A percentile compares a stretch with the other conserved stretches of the same genome.
phyloP scores from a whole-genome alignment of 2,797 vertebrate genomes.

The Phaenicophaeus curvirostris region DNA sequence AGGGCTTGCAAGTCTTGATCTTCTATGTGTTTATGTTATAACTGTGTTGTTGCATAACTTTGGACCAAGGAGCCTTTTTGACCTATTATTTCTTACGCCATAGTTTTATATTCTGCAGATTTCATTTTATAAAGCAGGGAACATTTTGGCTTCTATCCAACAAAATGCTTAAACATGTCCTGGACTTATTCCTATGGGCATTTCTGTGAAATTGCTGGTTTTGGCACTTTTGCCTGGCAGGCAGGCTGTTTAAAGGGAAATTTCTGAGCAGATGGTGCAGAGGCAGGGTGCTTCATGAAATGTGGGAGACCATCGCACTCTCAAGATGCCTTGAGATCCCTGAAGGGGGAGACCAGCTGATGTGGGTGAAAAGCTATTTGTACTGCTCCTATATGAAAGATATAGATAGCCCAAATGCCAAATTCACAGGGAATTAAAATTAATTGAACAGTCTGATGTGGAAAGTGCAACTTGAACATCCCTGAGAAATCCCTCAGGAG shows the following conservation, averaged over 20 bases:
- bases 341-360: neutral
- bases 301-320: neutral
- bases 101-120: neutral
- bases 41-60: constrained; percentile 16
- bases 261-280: neutral
- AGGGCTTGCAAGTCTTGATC: neutral
- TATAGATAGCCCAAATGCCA: neutral
- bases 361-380: neutral
- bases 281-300: neutral
- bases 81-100: neutral
- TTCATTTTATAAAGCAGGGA: neutral
- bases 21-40: constrained; percentile 34
- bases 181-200: neutral
- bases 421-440: neutral
- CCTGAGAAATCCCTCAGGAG: neutral
- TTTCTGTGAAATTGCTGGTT: neutral
- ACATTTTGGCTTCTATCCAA: constrained; percentile 11
- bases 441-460: neutral
- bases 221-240: neutral
- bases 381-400: neutral
- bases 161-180: neutral
- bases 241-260: neutral
- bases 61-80: constrained; percentile 5
- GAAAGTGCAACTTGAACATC: neutral
- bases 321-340: neutral